Evolutionary conservation across 2,888 invertebrate genomes (phyloP), one percentile per base, ranked within the genome.

Genomic region (Cabera pusaria): DNA sequence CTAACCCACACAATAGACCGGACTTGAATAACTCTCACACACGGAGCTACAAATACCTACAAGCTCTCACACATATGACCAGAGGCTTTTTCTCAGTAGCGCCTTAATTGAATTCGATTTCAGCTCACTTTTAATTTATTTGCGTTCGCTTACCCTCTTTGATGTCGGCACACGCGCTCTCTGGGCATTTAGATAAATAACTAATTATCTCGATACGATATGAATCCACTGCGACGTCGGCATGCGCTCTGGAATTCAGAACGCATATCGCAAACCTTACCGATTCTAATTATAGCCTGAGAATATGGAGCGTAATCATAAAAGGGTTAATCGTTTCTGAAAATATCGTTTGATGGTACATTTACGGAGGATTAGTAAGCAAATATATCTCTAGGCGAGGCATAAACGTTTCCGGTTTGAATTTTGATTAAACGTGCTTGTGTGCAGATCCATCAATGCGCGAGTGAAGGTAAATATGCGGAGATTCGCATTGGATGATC

Each of bases 121-220:
- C 61, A 69, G 73, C 67, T 61, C 68, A 72, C 64, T 78, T 84
- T 84, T 82, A 81, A 85, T 85, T 85, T 85, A 82, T 85, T 85
- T 79, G 70, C 74, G 64, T 71, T 69, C 69, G 62, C 62, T 64
- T 62, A 57, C 65, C 67, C 72, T 65, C 80, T 85, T 84, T 82
- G 80, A 84, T 77, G 73, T 72, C 63, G 66, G 70, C 66, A 55
- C 64, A 60, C 64, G 62, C 52, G 56, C 68, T 64, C 57, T 48
- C 62, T 57, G 64, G 66, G 68, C 64, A 70, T 78, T 79, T 72
- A 74, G 74, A 82, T 83, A 85, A 81, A 83, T 80, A 82, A 81
- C 71, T 80, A 81, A 86, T 85, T 83, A 84, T 74, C 70, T 68
- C 65, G 64, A 74, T 72, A 71, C 69, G 71, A 69, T 73, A 79